Evolutionary conservation across 2,888 invertebrate genomes (phyloP).

Genomic region (Candidula unifasciata): DNA sequence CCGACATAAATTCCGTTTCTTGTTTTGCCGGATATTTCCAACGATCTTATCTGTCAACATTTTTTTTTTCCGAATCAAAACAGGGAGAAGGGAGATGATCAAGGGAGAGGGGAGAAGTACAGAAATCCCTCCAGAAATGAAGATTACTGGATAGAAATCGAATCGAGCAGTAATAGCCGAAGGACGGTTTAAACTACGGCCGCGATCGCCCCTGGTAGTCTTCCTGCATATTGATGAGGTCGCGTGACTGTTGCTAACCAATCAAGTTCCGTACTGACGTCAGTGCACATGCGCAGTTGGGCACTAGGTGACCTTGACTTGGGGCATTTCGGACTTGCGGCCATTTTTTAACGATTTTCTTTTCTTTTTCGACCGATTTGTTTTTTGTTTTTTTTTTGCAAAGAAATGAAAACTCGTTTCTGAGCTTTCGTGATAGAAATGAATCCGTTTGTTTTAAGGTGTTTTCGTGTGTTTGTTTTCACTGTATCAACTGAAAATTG

Average conservation of each 20-base stretch:
- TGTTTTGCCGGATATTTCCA: constrained; percentile 21
- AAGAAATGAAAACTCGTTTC: not conserved
- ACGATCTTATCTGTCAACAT: constrained; percentile 3
- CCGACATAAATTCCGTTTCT: constrained; percentile 30
- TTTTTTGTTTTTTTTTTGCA: not conserved
- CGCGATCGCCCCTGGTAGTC: constrained; percentile 23
- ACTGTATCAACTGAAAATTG: too few species aligned
- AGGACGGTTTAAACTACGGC: constrained; percentile 9
- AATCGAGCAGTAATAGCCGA: not conserved
- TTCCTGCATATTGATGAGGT: constrained; percentile 39
- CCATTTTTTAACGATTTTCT: not conserved
- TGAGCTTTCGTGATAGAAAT: constrained; percentile 3
- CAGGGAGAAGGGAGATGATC: constrained; percentile 6
- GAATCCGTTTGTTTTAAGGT: constrained; percentile 6
- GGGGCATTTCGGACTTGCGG: not conserved
- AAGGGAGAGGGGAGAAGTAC: not conserved
- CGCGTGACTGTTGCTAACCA: constrained; percentile 37
- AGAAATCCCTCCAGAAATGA: constrained; percentile 1
- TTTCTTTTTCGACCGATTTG: not conserved
- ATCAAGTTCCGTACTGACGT: constrained; percentile 36
- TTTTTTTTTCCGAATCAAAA: constrained; percentile 4
- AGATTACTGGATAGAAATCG: constrained; percentile 30
- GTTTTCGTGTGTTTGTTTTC: too few species aligned
- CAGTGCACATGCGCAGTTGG: constrained; percentile 35
- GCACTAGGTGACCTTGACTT: constrained; percentile 43